Evolutionary conservation across 2,797 vertebrate species (phyloP), one percentile per base, ranked within the genome.

Genomic region (Borostomias antarcticus): DNA sequence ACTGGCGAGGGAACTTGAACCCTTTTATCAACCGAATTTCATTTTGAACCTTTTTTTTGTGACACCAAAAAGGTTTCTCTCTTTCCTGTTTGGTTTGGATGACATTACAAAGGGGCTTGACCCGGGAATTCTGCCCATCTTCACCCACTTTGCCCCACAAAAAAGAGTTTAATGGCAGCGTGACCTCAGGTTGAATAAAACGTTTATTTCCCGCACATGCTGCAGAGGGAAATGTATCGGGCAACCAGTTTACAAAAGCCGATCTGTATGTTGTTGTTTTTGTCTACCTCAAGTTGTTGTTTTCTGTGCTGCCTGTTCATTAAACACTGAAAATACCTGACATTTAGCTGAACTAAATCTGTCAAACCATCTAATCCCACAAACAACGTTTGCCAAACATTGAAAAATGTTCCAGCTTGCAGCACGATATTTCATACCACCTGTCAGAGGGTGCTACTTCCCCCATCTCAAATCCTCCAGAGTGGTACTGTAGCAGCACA

Each of bases 281-380:
- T 13, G n/a, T 81, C 80, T 56, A 74, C 50, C 64, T 64, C 74
- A 71, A 72, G 60, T 80, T 76, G 70, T 19, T 53, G 56, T 58
- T 81, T 75, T 79, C 32, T 66, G 79, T 78, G 76, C 73, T 70
- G 74, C 35, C 23, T 58, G 75, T 85, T 82, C 75, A 76, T 77
- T 67, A 60, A 83, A 81, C 77, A 76, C 82, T 72, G 81, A 85
- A 81, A 78, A 70, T 54, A 73, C 73, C 66, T 80, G 80, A 81
- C 73, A 60, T 66, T 64, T 78, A 47, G 75, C 77, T 78, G 86
- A 88, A 87, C 85, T 81, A 83, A 89, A 89, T 90, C 89, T 91
- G 87, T 92, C 90, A 89, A 87, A 64, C 54, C 72, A 73, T 81
- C 74, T 58, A 37, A 64, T 1, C 81, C 74, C 63, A 61, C 61